Percentiles rank a stretch among this genome's conserved stretches.
phyloP scores from a whole-genome alignment of 2,888 invertebrate species.

The Melinaea menophilus region DNA sequence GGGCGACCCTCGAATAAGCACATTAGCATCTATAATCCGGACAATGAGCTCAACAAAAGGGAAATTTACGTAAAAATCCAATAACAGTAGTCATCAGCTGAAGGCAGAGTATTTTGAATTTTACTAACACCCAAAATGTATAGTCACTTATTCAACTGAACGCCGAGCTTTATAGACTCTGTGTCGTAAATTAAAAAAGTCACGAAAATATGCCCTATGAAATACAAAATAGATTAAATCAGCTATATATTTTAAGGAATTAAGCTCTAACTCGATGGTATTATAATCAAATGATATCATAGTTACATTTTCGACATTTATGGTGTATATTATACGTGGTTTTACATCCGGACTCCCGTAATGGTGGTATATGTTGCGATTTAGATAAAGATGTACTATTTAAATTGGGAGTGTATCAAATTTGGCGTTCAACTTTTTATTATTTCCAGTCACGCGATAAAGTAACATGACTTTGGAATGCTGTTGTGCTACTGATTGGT shows the following conservation, averaged over 20 bases:
- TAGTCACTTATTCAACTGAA: constrained; percentile 24
- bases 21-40: constrained; percentile 57
- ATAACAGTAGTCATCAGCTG: constrained; percentile 46
- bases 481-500: constrained; percentile 50
- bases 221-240: not conserved
- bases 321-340: constrained; percentile 29
- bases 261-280: too few species aligned
- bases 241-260: too few species aligned
- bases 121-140: constrained; percentile 30
- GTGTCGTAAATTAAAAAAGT: constrained; percentile 23
- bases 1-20: constrained; percentile 40
- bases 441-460: constrained; percentile 58
- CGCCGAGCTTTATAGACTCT: constrained; percentile 12
- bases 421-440: constrained; percentile 65
- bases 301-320: not conserved
- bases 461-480: constrained; percentile 64
- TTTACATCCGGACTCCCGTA: constrained; percentile 38
- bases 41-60: constrained; percentile 58
- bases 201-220: constrained; percentile 12
- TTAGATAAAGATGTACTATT: constrained; percentile 71
- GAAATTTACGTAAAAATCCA: constrained; percentile 59
- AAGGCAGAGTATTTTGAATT: constrained; percentile 33
- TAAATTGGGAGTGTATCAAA: constrained; percentile 68
- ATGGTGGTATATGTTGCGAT: constrained; percentile 53
- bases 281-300: too few species aligned